phyloP scores from a whole-genome alignment of 2,888 invertebrate species.

The Drosophila picticornis region DNA sequence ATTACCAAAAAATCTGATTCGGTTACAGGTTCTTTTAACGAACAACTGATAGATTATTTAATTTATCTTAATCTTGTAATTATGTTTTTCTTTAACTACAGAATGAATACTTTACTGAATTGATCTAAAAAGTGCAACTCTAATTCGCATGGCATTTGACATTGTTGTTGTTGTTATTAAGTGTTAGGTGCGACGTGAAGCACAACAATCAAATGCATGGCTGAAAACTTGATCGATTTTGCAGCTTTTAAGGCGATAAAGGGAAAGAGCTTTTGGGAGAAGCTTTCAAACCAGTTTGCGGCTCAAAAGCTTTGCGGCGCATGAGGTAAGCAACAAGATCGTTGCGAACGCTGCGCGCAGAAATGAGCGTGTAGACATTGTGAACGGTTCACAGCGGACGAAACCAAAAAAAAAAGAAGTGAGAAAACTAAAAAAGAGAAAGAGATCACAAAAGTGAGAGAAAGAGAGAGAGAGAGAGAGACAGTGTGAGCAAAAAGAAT shows the following conservation, averaged over 20 bases:
- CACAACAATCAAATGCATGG: conserved; percentile 26
- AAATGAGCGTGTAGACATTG: conserved; percentile 82
- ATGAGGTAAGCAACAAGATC: conserved; percentile 76
- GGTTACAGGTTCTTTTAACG: neutral
- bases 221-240: conserved; percentile 16
- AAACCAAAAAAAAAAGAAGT: conserved; percentile 25
- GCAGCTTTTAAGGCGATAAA: conserved; percentile 25
- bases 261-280: conserved; percentile 34
- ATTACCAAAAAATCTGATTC: neutral
- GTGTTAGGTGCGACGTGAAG: conserved; percentile 1
- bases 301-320: conserved; percentile 63
- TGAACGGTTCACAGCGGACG: conserved; percentile 81
- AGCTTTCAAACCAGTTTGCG: conserved; percentile 68
- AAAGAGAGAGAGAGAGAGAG: conserved; percentile 20
- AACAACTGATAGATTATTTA: neutral
- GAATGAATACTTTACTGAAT: neutral
- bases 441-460: conserved; percentile 23
- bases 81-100: neutral
- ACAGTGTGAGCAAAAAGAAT: conserved; percentile 35
- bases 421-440: conserved; percentile 31
- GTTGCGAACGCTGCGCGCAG: conserved; percentile 69
- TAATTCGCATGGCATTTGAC: neutral
- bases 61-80: neutral
- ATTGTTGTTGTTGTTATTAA: neutral
- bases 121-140: neutral